Conservation (phyloP, 2,888 invertebrate species). For the Pyrocoelia pectoralis region DNA sequence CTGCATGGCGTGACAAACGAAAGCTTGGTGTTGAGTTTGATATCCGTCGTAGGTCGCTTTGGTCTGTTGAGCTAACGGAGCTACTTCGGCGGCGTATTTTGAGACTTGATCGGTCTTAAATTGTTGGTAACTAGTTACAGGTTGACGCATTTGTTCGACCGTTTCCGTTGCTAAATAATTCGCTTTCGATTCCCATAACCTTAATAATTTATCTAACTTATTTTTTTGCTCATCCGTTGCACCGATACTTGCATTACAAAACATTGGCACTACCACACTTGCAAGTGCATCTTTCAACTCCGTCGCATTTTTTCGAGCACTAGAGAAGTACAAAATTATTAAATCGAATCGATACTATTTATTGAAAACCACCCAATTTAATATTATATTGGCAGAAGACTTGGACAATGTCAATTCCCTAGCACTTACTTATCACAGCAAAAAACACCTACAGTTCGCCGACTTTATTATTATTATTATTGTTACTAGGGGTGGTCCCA, state of each 20-base stretch:
- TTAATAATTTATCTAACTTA: constrained; percentile 92
- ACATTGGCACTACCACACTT: constrained; percentile 96
- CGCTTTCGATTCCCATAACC: constrained; percentile 96
- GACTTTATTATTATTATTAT: too few relatives aligned
- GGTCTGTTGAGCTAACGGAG: constrained; percentile 79
- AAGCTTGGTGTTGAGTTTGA: constrained; percentile 91
- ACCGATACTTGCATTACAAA: constrained; percentile 90
- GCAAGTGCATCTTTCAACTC: constrained; percentile 93
- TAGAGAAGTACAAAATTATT: too few relatives aligned
- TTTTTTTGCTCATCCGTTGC: constrained; percentile 87
- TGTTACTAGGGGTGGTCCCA: too few relatives aligned
- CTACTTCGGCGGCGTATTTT: constrained; percentile 77
- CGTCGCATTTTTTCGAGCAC: constrained; percentile 94
- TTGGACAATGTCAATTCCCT: too few relatives aligned
- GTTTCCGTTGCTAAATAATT: constrained; percentile 85
- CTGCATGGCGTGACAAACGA: constrained; percentile 88
- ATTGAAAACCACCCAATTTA: too few relatives aligned
- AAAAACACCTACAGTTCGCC: too few relatives aligned
- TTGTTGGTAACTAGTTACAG: constrained; percentile 86
- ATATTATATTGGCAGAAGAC: too few relatives aligned
- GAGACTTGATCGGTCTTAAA: constrained; percentile 87
- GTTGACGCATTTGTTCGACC: constrained; percentile 87
- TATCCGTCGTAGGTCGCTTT: constrained; percentile 83
- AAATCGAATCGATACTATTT: too few relatives aligned
- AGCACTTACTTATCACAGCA: too few relatives aligned